These are phyloP conservation scores for Malacoraja senta DNA, from an alignment of 2,797 vertebrate species.

Conservation along the genomic window DNA sequence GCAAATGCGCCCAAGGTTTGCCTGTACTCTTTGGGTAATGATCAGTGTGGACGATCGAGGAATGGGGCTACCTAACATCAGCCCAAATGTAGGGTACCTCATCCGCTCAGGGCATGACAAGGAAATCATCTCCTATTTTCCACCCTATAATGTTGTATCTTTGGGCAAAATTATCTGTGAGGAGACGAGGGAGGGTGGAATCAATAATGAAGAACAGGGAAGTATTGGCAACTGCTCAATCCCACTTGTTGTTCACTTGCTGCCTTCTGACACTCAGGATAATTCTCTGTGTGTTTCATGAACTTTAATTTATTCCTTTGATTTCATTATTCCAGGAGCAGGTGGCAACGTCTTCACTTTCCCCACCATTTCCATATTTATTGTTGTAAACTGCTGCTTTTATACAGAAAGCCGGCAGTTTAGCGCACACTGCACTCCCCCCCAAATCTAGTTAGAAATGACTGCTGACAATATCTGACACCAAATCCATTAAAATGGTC, in stretches of 20 bases:
- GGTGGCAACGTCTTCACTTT: neutral
- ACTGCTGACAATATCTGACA: neutral
- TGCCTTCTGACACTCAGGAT: neutral
- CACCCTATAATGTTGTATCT: neutral
- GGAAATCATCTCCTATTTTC: neutral
- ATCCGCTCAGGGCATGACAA: neutral
- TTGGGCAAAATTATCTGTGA: neutral
- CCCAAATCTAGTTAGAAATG: neutral
- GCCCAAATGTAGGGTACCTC: neutral
- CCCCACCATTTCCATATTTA: neutral
- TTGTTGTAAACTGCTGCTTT: neutral
- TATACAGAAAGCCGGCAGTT: neutral
- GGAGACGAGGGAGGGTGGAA: neutral
- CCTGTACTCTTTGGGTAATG: too few species aligned
- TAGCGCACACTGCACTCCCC: neutral
- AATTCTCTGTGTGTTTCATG: neutral
- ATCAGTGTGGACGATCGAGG: too few species aligned
- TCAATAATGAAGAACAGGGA: neutral
- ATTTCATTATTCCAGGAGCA: neutral
- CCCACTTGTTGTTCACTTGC: neutral
- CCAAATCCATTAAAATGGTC: neutral
- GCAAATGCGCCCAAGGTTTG: too few species aligned
- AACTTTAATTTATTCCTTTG: constrained; percentile 4
- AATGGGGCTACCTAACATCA: neutral
- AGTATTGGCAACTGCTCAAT: neutral